Percentiles rank a stretch among this genome's conserved stretches.
phyloP scores from a whole-genome alignment of 2,888 invertebrate species.

The Poecilobothrus nobilitatus region DNA sequence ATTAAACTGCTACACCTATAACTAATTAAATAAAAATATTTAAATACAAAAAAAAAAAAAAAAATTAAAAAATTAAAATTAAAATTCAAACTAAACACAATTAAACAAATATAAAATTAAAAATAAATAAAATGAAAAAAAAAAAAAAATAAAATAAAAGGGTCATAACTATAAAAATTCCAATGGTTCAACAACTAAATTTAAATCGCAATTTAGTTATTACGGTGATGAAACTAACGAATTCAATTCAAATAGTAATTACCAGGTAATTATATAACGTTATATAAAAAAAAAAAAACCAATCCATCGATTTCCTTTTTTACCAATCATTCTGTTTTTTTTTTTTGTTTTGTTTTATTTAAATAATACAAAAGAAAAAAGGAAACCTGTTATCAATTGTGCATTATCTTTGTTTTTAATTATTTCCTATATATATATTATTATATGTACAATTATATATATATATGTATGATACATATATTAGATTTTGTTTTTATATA shows the following conservation, averaged over 20 bases:
- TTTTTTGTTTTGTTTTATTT: too few species aligned
- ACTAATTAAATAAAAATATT: background rate
- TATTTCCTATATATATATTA: too few species aligned
- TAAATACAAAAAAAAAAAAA: too few species aligned
- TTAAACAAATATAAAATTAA: too few species aligned
- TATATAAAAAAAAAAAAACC: too few species aligned
- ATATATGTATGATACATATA: too few species aligned
- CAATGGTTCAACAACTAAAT: conserved; percentile 5
- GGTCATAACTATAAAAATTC: conserved; percentile 31
- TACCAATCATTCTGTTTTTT: background rate
- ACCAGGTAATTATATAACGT: conserved; percentile 19
- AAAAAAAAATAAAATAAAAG: conserved; percentile 26
- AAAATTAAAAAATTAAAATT: background rate
- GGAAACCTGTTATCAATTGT: too few species aligned
- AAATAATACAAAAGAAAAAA: too few species aligned
- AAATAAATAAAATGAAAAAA: conserved; percentile 5
- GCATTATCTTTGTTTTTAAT: too few species aligned
- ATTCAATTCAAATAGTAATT: conserved; percentile 24
- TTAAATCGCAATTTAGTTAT: conserved; percentile 36
- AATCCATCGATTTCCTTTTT: conserved; percentile 21
- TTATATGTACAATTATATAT: too few species aligned
- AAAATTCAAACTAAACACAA: too few species aligned
- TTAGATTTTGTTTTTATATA: too few species aligned
- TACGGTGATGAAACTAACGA: conserved; percentile 40
- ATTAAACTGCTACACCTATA: background rate